phyloP scores from a whole-genome alignment of 2,888 invertebrate genomes.

The Dyspetes luteomarginatus region DNA sequence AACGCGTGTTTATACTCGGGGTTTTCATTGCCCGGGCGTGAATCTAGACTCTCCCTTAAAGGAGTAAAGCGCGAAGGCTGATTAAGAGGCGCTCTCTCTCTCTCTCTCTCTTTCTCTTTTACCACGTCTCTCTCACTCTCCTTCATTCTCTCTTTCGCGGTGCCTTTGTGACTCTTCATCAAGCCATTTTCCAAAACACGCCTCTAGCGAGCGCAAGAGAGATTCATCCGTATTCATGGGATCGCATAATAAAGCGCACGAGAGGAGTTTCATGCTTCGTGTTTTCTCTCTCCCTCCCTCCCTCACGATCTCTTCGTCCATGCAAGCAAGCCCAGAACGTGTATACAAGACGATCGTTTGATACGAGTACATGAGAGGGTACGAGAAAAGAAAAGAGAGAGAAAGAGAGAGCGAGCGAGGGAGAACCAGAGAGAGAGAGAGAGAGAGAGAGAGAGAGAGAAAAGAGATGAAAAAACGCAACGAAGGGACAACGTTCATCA shows the following conservation, averaged over 20 bases:
- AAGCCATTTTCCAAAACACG: constrained; percentile 56
- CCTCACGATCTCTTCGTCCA: constrained; percentile 10
- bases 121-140: constrained; percentile 6
- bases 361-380: constrained; percentile 40
- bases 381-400: constrained; percentile 7
- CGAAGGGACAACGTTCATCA: constrained; percentile 58
- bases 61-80: not conserved
- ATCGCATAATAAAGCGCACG: constrained; percentile 45
- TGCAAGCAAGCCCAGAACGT: constrained; percentile 32
- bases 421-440: constrained; percentile 15
- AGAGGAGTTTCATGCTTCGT: constrained; percentile 23
- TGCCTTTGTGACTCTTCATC: constrained; percentile 55
- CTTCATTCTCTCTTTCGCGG: not conserved
- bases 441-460: constrained; percentile 1
- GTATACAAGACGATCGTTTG: constrained; percentile 39
- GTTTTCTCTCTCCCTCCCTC: constrained; percentile 1
- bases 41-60: not conserved
- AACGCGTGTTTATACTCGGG: not conserved
- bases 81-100: constrained; percentile 28
- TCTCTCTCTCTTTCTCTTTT: not conserved
- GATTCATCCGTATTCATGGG: constrained; percentile 62
- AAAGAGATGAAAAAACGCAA: constrained; percentile 16
- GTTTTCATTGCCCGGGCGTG: not conserved
- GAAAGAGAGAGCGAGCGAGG: not conserved
- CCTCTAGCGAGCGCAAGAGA: constrained; percentile 39